Evolutionary conservation across 2,888 invertebrate species (phyloP).

Genomic region (Therioaphis trifolii): DNA sequence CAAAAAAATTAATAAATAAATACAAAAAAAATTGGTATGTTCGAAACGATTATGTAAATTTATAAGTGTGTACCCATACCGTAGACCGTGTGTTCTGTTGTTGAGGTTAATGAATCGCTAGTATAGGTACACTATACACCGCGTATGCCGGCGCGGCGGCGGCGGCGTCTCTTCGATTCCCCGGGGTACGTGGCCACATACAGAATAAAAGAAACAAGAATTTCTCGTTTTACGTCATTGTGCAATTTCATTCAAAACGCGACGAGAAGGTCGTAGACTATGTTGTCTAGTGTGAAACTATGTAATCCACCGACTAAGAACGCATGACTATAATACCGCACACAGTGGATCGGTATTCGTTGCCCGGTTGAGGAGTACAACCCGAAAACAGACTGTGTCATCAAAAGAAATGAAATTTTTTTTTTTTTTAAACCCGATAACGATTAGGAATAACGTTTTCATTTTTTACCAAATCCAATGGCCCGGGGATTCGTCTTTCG

Average conservation of each 20-base stretch:
- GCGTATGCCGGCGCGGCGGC: too few relatives aligned
- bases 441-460: neutral
- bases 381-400: too few relatives aligned
- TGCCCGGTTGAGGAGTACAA: neutral
- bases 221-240: constrained; percentile 42
- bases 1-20: too few relatives aligned
- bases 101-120: neutral
- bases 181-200: neutral
- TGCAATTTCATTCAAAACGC: constrained; percentile 42
- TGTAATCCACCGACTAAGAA: neutral
- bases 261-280: constrained; percentile 19
- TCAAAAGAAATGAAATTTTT: neutral
- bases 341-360: neutral
- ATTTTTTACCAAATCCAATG: neutral
- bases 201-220: constrained; percentile 38
- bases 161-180: neutral
- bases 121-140: neutral
- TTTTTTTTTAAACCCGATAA: too few relatives aligned
- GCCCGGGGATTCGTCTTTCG: neutral
- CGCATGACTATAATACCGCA: neutral
- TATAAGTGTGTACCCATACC: too few relatives aligned
- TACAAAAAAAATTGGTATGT: constrained; percentile 15
- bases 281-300: neutral
- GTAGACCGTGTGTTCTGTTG: neutral
- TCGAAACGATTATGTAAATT: constrained; percentile 23